Conservation (phyloP, 1,140 invertebrate genomes). For the Bathynomus jamesi region DNA sequence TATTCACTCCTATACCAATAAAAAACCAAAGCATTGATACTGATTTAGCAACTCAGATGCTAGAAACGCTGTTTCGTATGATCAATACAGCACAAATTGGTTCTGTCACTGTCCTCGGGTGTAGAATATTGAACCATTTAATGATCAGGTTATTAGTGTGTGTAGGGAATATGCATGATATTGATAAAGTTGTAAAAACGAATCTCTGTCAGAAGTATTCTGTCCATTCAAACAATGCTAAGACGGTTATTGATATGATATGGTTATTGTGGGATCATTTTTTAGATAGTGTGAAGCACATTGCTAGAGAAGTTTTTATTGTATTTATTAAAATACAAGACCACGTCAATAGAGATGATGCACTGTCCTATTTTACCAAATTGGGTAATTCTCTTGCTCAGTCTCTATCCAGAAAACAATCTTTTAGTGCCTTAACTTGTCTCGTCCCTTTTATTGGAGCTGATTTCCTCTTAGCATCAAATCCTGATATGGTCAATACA, state of each 20-base stretch:
- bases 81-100: background rate
- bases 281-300: conserved; percentile 15
- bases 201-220: too few relatives aligned
- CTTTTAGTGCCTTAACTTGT: background rate
- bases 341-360: background rate
- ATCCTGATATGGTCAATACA: background rate
- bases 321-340: background rate
- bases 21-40: background rate
- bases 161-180: background rate
- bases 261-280: conserved; percentile 14
- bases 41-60: background rate
- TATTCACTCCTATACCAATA: background rate
- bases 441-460: conserved; percentile 6
- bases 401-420: background rate
- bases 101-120: background rate
- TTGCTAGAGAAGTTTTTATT: conserved; percentile 10
- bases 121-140: background rate
- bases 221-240: background rate
- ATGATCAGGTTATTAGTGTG: background rate
- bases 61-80: background rate
- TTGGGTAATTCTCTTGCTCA: background rate
- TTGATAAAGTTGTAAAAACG: background rate
- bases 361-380: background rate
- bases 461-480: background rate
- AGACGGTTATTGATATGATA: conserved; percentile 3